phyloP scores from a whole-genome alignment of 1,140 invertebrate genomes.

The Zelostemma sp. region DNA sequence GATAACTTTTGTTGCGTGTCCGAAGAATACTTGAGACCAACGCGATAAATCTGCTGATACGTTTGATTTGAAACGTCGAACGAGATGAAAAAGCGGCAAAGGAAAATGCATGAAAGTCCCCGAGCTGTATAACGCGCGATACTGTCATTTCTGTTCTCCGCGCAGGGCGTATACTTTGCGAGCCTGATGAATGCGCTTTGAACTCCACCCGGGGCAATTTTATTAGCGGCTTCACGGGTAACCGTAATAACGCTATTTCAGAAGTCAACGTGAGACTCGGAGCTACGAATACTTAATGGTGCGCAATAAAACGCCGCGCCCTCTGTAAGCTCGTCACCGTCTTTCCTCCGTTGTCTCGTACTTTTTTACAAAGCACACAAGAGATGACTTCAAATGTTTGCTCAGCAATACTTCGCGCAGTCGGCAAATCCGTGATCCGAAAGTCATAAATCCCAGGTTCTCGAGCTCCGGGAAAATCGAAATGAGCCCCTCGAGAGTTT shows the following conservation, averaged over 20 bases:
- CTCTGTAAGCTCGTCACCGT: slow-evolving; percentile 19
- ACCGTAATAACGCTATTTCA: slow-evolving; percentile 9
- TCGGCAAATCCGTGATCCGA: slow-evolving; percentile 33
- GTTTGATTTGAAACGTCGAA: neutral
- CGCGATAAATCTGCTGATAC: neutral
- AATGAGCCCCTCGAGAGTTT: slow-evolving; percentile 28
- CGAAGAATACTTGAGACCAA: neutral
- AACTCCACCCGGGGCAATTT: slow-evolving; percentile 26
- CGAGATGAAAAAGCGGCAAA: neutral
- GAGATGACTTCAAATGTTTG: slow-evolving; percentile 40
- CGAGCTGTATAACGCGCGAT: slow-evolving; percentile 5
- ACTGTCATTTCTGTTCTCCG: slow-evolving; percentile 28
- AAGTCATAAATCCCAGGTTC: slow-evolving; percentile 42
- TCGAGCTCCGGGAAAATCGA: slow-evolving; percentile 28
- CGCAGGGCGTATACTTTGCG: slow-evolving; percentile 23
- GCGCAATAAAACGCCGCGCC: slow-evolving; percentile 1
- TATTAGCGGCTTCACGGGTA: slow-evolving; percentile 32
- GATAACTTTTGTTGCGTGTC: too few species aligned
- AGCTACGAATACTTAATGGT: slow-evolving; percentile 3
- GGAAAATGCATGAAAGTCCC: neutral
- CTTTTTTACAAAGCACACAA: slow-evolving; percentile 22
- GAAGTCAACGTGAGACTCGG: slow-evolving; percentile 1
- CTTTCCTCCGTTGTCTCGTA: slow-evolving; percentile 4
- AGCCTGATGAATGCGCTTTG: slow-evolving; percentile 33
- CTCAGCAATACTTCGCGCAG: slow-evolving; percentile 37